Base-by-base conservation (phyloP, 2,888 invertebrate species). In the Stenodera caucasica region DNA sequence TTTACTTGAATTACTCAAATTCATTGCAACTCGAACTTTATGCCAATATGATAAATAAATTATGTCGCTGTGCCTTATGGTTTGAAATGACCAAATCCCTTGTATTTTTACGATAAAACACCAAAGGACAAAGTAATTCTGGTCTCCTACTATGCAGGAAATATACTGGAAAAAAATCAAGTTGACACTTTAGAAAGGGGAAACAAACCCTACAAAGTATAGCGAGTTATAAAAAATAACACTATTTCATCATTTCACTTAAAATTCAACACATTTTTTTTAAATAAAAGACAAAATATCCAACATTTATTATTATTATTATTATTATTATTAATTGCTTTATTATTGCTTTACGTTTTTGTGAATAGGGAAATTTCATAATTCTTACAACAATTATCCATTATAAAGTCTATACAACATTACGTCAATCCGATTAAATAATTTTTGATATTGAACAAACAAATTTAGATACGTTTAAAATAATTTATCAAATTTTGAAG, bases 41-140 rank as follows among this genome's bases (percentile, higher is more conserved):
- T n/a, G n/a, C n/a, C n/a, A n/a, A n/a, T n/a, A n/a, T n/a, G n/a
- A 40, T 35, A 35, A 35, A 35, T 18, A 40, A 40, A 40, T 40
- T 40, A 40, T 18, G 14, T 14, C 3, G 3, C n/a, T 14, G 37
- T 18, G 18, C 37, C 37, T 40, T 40, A 40, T 40, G 18, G 15
- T 40, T 18, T 18, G 15, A 40, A 40, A 2, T 40, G 37, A 40
- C 18, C 37, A 40, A n/a, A n/a, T n/a, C 18, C 9, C 15, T 40
- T 9, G n/a, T 26, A 26, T 26, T 26, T 26, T 26, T 26, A 26
- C 5, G 5, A 5, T 26, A 26, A 26, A 26, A 2, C 2, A 26
- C 5, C 26, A 2, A 26, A 26, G 26, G 5, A 26, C 2, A 26
- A 26, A 26, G 5, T 26, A 26, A 26, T 26, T 26, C 26, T 26